Evolutionary conservation across 2,113 vertebrate genomes (phyloP).

Genomic region (Brachypteracias leptosomus): DNA sequence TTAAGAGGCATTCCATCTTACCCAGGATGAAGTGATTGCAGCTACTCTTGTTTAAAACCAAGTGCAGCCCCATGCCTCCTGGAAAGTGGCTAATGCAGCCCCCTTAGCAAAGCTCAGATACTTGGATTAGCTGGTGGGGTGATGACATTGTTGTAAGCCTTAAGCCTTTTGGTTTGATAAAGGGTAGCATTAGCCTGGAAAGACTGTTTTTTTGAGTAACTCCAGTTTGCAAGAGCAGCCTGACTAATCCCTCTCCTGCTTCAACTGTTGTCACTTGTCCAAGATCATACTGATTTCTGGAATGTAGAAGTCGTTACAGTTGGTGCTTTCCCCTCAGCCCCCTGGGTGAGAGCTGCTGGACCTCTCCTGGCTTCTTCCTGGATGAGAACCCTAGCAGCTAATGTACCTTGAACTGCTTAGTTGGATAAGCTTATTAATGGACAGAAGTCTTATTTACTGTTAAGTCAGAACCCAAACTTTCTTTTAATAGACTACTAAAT

Average conservation of each 20-base stretch:
- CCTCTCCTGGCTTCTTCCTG: background rate
- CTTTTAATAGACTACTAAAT: slow-evolving; percentile 63
- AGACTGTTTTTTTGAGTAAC: background rate
- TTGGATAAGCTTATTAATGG: slow-evolving; percentile 62
- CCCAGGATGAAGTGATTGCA: background rate
- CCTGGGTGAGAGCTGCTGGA: background rate
- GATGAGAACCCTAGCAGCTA: background rate
- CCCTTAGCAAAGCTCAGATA: slow-evolving; percentile 1
- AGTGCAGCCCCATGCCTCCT: background rate
- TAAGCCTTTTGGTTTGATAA: background rate
- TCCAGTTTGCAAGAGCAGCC: background rate
- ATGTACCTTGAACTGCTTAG: slow-evolving; percentile 59
- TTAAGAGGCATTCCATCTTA: background rate
- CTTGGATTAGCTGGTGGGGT: background rate
- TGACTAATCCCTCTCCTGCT: background rate
- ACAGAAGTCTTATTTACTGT: slow-evolving; percentile 23
- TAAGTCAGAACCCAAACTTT: slow-evolving; percentile 56
- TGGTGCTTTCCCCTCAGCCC: background rate
- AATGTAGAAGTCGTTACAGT: background rate
- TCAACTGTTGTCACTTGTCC: background rate
- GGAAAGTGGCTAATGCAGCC: background rate
- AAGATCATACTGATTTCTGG: background rate
- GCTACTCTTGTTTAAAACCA: background rate
- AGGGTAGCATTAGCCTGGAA: background rate
- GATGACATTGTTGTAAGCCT: background rate